Evolutionary conservation across 37 sponge, comb jelly and placozoan genomes (phyloP), one percentile per base, ranked within the genome.

Genomic region (Aphrocallistes beatrix): DNA sequence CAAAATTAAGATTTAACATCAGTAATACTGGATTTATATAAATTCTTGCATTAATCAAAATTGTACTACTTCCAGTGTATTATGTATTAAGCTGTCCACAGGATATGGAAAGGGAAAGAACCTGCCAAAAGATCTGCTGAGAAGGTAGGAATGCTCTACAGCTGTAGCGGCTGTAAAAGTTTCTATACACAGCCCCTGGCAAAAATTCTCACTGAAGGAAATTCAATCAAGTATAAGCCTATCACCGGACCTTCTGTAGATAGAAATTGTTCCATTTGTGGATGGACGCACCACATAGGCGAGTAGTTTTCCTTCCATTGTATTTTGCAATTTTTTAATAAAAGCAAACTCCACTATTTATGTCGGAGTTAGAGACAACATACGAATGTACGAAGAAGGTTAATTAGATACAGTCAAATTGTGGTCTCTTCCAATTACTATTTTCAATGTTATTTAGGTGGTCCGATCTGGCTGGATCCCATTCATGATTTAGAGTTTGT

Each of bases 401-500:
- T n/a, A n/a, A n/a, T n/a, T n/a, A n/a, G n/a, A n/a, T n/a, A n/a
- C n/a, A n/a, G n/a, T n/a, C n/a, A n/a, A n/a, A n/a, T n/a, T n/a
- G n/a, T n/a, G n/a, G n/a, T n/a, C n/a, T n/a, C n/a, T n/a, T n/a
- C n/a, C n/a, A n/a, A n/a, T n/a, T n/a, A n/a, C 13, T 42, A 16
- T 42, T 6, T 42, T 6, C 13, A 16, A 42, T 42, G 13, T 42
- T 13, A 94, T 89, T 47, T 98, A 28, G 99, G 99, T 9, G 99
- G 99, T 38, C 99, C 99, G 32, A 91, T 96, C 37, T 96, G 96
- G 96, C 40, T 85, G 3, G 92, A 90, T 1, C 91, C 94, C 9
- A 96, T 96, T 17, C 96, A 99, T 84, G 91, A 94, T 51, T 0
- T 39, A n/a, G 85, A 88, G 13, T 99, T 99, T 90, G 93, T 94